Base-by-base conservation (phyloP, 2,113 vertebrate genomes). In the Polypterus bichir region DNA sequence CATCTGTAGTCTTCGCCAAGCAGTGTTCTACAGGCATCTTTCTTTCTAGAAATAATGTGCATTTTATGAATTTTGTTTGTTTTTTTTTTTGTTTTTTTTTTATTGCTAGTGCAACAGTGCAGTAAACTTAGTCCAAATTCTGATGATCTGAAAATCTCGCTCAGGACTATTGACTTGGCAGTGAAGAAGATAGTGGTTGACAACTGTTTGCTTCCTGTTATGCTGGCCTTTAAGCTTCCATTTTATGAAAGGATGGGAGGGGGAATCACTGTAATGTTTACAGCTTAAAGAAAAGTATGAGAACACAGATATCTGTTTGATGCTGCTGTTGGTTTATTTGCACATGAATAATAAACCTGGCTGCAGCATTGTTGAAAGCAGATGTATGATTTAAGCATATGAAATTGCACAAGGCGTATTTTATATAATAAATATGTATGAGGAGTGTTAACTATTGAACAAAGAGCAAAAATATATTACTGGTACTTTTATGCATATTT, bases 401-500 rank as follows among this genome's bases (percentile, higher is more conserved):
- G 27, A 58, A 45, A 45, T 79, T 83, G 79, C 84, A 88, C 85
- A 81, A 86, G 88, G 87, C 77, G 71, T 89, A 77, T 74, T 80
- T 86, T 84, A 65, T 63, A 67, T 44, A 54, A 10, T 70, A 73
- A 71, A 70, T 49, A 63, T 71, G 74, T 69, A 70, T 57, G 68
- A 81, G 81, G 74, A 83, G 82, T 83, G 69, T 81, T 80, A 73
- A 89, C 88, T 83, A 86, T 81, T 83, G 80, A 76, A 76, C 77
- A 73, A 83, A 67, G 81, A 82, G 79, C 76, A 84, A 83, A 81
- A 66, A 53, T 82, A 83, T 80, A 77, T 76, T 82, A 67, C 76
- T 84, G 88, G 83, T 92, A 92, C 89, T 89, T 88, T 74, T 78
- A 85, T 85, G 85, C 85, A 73, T 84, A 80, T 74, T 76, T 81